A percentile compares a stretch with the other conserved stretches of the same genome.
phyloP scores from a whole-genome alignment of 2,888 invertebrate genomes.

The Ctenicera cuprea region DNA sequence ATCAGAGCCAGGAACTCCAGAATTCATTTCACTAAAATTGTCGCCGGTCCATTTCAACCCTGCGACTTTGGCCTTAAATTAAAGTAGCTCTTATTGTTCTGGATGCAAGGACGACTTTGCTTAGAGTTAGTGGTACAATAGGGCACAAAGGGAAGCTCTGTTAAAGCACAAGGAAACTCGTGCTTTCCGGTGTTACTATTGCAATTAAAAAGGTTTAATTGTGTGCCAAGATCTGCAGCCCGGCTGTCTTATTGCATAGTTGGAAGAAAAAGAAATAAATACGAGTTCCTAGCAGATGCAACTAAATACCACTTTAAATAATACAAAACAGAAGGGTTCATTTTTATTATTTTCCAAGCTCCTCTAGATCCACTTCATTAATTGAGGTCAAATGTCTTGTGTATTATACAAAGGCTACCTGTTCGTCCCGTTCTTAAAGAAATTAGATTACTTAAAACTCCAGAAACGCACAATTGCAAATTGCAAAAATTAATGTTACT shows the following conservation, averaged over 20 bases:
- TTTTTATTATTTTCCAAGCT: conserved; percentile 1
- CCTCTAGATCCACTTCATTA: too few relatives aligned
- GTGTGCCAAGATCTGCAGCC: conserved; percentile 43
- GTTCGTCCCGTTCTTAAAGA: too few relatives aligned
- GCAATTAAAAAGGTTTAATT: conserved; percentile 53
- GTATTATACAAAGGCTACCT: too few relatives aligned
- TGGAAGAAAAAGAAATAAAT: conserved; percentile 15
- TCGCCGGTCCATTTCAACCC: conserved; percentile 47
- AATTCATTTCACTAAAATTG: conserved; percentile 47
- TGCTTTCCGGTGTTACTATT: conserved; percentile 49
- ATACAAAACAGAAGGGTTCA: conserved; percentile 5
- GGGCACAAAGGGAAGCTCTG: conserved; percentile 46
- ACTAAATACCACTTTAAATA: conserved; percentile 1
- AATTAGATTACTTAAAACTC: too few relatives aligned
- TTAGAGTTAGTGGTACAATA: conserved; percentile 37
- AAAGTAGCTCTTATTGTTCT: conserved; percentile 44
- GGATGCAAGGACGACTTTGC: conserved; percentile 42
- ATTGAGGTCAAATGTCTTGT: too few relatives aligned
- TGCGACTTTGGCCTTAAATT: conserved; percentile 39
- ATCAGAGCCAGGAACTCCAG: conserved; percentile 45
- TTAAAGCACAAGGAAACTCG: conserved; percentile 47
- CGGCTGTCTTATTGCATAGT: conserved; percentile 36
- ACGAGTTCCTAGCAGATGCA: background rate
- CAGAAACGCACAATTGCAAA: too few relatives aligned
- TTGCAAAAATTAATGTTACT: too few relatives aligned